Evolutionary conservation across 2,888 invertebrate genomes (phyloP).

Genomic region (Seladonia tumulorum): DNA sequence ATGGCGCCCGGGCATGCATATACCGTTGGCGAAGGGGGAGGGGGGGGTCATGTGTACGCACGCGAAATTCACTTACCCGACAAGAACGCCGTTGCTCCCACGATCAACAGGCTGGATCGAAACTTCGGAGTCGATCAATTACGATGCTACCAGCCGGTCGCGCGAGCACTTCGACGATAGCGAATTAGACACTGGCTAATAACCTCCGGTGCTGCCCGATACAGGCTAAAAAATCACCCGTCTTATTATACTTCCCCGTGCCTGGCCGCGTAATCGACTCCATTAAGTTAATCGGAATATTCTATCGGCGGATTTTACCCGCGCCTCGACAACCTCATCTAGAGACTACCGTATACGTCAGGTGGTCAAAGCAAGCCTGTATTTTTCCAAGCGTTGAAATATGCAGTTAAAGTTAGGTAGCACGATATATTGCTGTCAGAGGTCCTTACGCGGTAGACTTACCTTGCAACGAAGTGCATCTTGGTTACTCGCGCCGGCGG

Average conservation of each 20-base stretch:
- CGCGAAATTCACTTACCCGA: conserved; percentile 45
- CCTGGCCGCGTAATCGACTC: background rate
- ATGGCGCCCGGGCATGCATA: conserved; percentile 4
- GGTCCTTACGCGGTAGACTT: background rate
- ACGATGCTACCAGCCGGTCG: conserved; percentile 22
- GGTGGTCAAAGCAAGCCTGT: background rate
- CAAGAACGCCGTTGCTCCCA: conserved; percentile 24
- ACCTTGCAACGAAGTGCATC: background rate
- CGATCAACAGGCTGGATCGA: conserved; percentile 55
- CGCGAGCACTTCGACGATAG: conserved; percentile 2
- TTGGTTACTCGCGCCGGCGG: background rate
- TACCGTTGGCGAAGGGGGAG: too few relatives aligned
- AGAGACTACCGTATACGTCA: background rate
- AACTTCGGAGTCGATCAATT: conserved; percentile 46
- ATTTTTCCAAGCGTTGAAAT: background rate
- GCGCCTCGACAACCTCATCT: background rate
- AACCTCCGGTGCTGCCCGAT: background rate
- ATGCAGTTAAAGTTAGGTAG: background rate
- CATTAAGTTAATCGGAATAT: background rate
- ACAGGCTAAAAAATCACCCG: background rate
- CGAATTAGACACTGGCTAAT: conserved; percentile 40
- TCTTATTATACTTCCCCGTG: background rate
- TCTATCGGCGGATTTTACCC: background rate
- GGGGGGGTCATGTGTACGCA: background rate
- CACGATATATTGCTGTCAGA: background rate